Evolutionary conservation across 2,888 invertebrate species (phyloP), one percentile per base, ranked within the genome.

Genomic region (Argyra leucocephala): DNA sequence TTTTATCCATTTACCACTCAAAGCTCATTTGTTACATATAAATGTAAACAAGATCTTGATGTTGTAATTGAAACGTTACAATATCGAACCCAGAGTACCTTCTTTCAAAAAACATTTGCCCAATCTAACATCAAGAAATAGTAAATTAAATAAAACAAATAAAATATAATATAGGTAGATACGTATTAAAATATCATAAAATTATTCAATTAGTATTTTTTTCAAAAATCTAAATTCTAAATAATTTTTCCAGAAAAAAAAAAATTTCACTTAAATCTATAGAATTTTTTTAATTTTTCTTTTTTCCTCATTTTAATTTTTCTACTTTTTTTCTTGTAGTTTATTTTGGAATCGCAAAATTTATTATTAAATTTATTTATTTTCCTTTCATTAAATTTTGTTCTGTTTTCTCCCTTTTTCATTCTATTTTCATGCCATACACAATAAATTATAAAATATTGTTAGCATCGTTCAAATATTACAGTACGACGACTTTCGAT

Each of bases 331-430:
- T 48, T 48, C 18, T 48, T 48, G 1, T 48, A 5, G 1, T 48
- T 15, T 48, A 18, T 18, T 18, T 48, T 48, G 5, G 12, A 48
- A 18, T 18, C 48, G 18, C 18, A 15, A 9, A 48, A 48, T 48
- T 48, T 48, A 48, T 48, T 48, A 48, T 48, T 48, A 18, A 48
- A 48, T 48, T 31, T 48, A 48, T 48, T 48, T 48, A 48, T 48
- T 48, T 48, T 48, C 48, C 48, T 9, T 48, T n/a, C 5, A 48
- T 48, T 18, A 3, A 48, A 48, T 18, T 6, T 9, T 48, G 4
- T 48, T 48, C 1, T 48, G 12, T 48, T 48, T 18, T 48, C 18
- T 15, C n/a, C n/a, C 12, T 6, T 12, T 10, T 5, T 15, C 5
- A 5, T 48, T 15, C 10, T 15, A 48, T 18, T 18, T 18, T 48